Evolutionary conservation across 1,140 invertebrate genomes (phyloP), one percentile per base, ranked within the genome.

Genomic region (Trigoniulus corallinus): DNA sequence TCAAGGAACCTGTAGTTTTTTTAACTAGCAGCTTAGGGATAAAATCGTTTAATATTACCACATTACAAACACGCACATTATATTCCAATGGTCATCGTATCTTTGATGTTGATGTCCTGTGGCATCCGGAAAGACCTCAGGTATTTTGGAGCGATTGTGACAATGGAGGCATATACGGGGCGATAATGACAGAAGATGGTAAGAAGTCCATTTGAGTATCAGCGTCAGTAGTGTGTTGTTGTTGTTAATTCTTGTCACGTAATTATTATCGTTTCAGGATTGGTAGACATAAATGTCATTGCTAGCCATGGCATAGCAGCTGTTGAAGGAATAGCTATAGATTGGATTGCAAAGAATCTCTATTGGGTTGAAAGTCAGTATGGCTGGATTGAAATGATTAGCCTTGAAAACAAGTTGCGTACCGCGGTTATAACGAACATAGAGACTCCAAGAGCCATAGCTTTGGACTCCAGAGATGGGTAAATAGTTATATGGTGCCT

Each of bases 361-460:
- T 98, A 98, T 63, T 97, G 91, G 91, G 70, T 95, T 24, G 93
- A 97, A 66, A 93, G 87, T 10, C 81, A 88, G 54, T 65, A 95
- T 2, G 91, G 94, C 61, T 89, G 85, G 0, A 87, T 98, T 24
- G 91, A 94, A 68, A 92, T 95, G 0, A 77, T 85, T 0, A 81
- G 78, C 45, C 80, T 92, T 62, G 84, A 88, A 56, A 89, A 91
- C 0, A 77, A 81, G 54, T 72, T 89, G 42, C 80, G 91, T 57
- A 80, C 93, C 1, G 65, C 96, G 1, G 75, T 96, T 0, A 84
- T 85, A 56, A 84, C 88, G 58, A 95, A 95, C 64, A 89, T 96
- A 21, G 92, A 88, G 0, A 88, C 95, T 62, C 92, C 92, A 0
- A 69, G 92, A 59, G 91, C 88, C 34, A 88, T 97, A 75, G 88